Evolutionary conservation across 2,113 vertebrate species (phyloP).

Genomic region (Beaufortia kweichowensis): DNA sequence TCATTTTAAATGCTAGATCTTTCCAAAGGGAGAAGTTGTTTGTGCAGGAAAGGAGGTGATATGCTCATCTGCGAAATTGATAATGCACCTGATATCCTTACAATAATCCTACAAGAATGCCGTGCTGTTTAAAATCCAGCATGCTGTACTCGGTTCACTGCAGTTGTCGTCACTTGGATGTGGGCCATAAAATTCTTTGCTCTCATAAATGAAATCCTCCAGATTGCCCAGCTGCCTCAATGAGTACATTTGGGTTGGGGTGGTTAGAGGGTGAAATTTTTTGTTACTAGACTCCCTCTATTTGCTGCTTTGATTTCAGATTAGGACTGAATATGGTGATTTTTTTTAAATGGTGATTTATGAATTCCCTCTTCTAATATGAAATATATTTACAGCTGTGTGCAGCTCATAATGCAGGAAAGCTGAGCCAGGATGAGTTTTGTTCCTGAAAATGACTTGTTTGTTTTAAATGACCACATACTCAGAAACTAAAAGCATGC

Average conservation of each 20-base stretch:
- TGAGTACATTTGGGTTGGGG: slow-evolving; percentile 50
- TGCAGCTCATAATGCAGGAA: too few species aligned
- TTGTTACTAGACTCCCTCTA: slow-evolving; percentile 60
- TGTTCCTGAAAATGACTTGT: too few species aligned
- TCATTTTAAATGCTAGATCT: too few species aligned
- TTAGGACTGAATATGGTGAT: slow-evolving; percentile 40
- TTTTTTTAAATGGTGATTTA: neutral
- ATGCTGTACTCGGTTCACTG: slow-evolving; percentile 56
- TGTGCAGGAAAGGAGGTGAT: neutral
- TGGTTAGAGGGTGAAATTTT: slow-evolving; percentile 52
- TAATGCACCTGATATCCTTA: neutral
- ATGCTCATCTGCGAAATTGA: slow-evolving; percentile 40
- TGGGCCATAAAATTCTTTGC: slow-evolving; percentile 71
- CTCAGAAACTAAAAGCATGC: neutral
- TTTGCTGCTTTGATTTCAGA: slow-evolving; percentile 61
- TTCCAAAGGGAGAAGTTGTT: too few species aligned
- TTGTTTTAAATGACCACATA: too few species aligned
- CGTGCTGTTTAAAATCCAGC: slow-evolving; percentile 47
- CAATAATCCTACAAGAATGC: slow-evolving; percentile 33
- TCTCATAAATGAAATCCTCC: slow-evolving; percentile 74
- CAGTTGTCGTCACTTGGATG: slow-evolving; percentile 65
- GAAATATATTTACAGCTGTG: slow-evolving; percentile 1
- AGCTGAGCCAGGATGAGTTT: neutral
- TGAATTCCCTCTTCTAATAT: neutral
- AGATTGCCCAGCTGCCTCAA: slow-evolving; percentile 65